Base-by-base conservation (phyloP, 2,113 vertebrate species). In the Pleuronectes platessa region DNA sequence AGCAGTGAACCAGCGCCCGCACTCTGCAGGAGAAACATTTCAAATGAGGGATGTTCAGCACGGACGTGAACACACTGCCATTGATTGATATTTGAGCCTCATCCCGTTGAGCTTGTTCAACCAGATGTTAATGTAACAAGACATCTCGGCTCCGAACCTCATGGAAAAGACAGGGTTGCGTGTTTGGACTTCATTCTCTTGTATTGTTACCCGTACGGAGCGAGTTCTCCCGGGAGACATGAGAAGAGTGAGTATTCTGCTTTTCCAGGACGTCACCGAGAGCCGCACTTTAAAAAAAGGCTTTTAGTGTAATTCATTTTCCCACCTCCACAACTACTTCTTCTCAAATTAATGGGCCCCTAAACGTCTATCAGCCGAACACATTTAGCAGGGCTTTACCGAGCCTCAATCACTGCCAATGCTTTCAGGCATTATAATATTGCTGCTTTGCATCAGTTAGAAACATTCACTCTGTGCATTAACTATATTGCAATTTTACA, bases 261-360 rank as follows among this genome's bases (percentile, higher is more conserved):
- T 78, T 82, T 82, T 84, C 59, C 79, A 79, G 76, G 68, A 78
- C 56, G 71, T 89, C 86, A 81, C 75, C 81, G 83, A 69, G 76
- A 86, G 88, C 78, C 54, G 51, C 73, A 81, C 85, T 82, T 84
- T 70, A 90, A 91, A 91, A 91, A 31, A 91, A 70, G 72, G 89
- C 90, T 93, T 92, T 94, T 92, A 92, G 88, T 90, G 71, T 90
- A 88, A 91, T 91, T 92, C 65, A 42, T 90, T 93, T 86, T 78
- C 82, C 84, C 83, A 86, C 87, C 82, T 88, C 84, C 87, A 89
- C 79, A 84, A 84, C 79, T 78, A 82, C 81, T 87, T 58, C 81
- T 84, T 82, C 77, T 91, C 62, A 89, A 91, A 90, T 89, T 84
- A 93, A 92, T 92, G 83, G 86, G 79, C 74, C 81, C 77, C 87